Base-by-base conservation (phyloP, 64 coral and sea anemone species). In the Pocillopora damicornis region DNA sequence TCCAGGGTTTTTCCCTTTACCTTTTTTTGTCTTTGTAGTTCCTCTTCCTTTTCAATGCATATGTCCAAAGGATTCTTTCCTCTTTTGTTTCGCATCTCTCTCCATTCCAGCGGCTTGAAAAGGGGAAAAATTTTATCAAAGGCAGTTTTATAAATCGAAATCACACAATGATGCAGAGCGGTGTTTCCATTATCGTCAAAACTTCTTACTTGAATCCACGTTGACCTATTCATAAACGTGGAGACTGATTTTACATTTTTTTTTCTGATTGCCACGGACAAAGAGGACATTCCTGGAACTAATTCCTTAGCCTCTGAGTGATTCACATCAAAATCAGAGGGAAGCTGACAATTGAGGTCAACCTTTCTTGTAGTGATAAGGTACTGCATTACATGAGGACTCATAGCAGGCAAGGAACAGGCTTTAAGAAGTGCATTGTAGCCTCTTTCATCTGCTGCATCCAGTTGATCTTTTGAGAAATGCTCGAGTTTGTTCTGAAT, bases 381-480 rank as follows among this genome's bases (percentile, higher is more conserved):
- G 68, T 89, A 58, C 35, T 73, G 68, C 20, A 93, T 75, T 14
- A 89, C 56, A 69, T 77, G 67, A 81, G 72, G 42, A 58, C 79
- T 93, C 63, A 83, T 83, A 8, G 35, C 25, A 57, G 91, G 73
- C 10, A 93, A 45, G 12, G 91, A 89, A 26, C 91, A 88, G 63
- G 91, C 91, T 61, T 93, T 93, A 0, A 93, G 69, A 15, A 93
- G 87, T 60, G 91, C 91, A 22, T 60, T 93, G 87, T 82, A 93
- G 4, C 91, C 91, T 25, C 84, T 81, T 68, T 37, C 59, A 22
- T 93, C 91, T 26, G 37, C 15, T n/a, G 17, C 64, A 63, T 83
- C 35, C 71, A 93, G 76, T 12, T 60, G 2, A 9, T 58, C 73
- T 16, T 59, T 59, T 30, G 9, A 11, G 34, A 73, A 92, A 4